Base-by-base conservation (phyloP, 2,797 vertebrate genomes). In the Diplodus puntazzo region DNA sequence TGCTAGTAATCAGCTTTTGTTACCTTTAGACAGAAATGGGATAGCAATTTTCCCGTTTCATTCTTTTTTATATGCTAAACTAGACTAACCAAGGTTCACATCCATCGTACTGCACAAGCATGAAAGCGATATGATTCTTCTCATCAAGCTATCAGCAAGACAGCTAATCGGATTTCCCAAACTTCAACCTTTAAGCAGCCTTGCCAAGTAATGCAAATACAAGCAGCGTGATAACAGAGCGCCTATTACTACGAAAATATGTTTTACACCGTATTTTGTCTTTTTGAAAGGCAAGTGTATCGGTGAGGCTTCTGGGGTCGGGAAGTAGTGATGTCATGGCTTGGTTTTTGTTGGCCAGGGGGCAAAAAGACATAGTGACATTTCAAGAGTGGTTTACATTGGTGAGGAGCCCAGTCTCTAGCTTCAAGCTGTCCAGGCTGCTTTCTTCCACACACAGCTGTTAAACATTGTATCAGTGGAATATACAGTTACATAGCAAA, bases 401-500 rank as follows among this genome's bases (percentile, higher is more conserved):
- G 92, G 93, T 89, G 20, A 73, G 66, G 62, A 83, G 88, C 90
- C 92, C 89, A 89, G 91, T 82, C 86, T 93, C 82, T 75, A 89
- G 82, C 88, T 91, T 89, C 88, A 90, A 84, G 85, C 86, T 88
- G 85, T 89, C 90, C 88, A 69, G 65, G 77, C 77, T 82, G 64
- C 88, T 90, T 88, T 90, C 87, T 90, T 92, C 86, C 88, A 85
- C 83, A 91, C 66, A 70, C 88, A 92, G 90, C 90, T 92, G 92
- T 87, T 92, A 89, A 87, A 89, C 91, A 88, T 88, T 91, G 83
- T 92, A 92, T 92, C 90, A 83, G 84, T 85, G 67, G 71, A 86
- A 88, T 88, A 88, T 93, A 86, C 71, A 79, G 91, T 93, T 90
- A 87, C 90, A 93, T 79, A 87, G 85, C 83, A 94, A 92, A 92